A percentile compares a stretch with the other conserved stretches of the same genome.
phyloP scores from a whole-genome alignment of 2,797 vertebrate species.

The Chaetodon trifasciatus region DNA sequence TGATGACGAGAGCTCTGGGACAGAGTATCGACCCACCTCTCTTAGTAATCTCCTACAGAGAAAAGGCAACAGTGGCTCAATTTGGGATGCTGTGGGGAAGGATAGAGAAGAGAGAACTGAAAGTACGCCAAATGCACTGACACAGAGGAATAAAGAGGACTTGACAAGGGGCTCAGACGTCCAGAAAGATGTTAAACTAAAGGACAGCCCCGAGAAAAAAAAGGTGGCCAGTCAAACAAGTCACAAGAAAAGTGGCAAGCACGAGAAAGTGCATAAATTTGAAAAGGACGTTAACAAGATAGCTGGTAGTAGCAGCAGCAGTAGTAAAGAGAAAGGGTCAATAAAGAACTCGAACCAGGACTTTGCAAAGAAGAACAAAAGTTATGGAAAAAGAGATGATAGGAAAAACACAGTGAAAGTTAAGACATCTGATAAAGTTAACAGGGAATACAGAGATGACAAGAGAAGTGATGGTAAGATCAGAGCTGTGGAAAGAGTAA shows the following conservation, averaged over 20 bases:
- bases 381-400: constrained; percentile 80
- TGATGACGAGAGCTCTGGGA: constrained; percentile 89
- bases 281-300: constrained; percentile 67
- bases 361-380: constrained; percentile 81
- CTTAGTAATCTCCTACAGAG: constrained; percentile 78
- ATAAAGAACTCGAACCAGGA: constrained; percentile 73
- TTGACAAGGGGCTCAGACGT: constrained; percentile 72
- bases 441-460: constrained; percentile 73
- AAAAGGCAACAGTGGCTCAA: constrained; percentile 65
- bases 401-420: constrained; percentile 76
- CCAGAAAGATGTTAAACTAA: constrained; percentile 52
- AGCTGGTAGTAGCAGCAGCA: constrained; percentile 38
- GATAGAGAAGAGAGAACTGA: constrained; percentile 57
- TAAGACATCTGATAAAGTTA: constrained; percentile 60
- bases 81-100: constrained; percentile 39
- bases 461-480: constrained; percentile 75
- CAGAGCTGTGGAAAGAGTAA: constrained; percentile 80
- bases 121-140: constrained; percentile 51
- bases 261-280: constrained; percentile 63
- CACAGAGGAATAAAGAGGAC: constrained; percentile 70
- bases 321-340: constrained; percentile 70
- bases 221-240: constrained; percentile 59
- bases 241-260: constrained; percentile 76
- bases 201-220: constrained; percentile 66
- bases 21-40: constrained; percentile 79